Evolutionary conservation across 2,888 invertebrate genomes (phyloP), one percentile per base, ranked within the genome.

Genomic region (Acholoe squamosa): DNA sequence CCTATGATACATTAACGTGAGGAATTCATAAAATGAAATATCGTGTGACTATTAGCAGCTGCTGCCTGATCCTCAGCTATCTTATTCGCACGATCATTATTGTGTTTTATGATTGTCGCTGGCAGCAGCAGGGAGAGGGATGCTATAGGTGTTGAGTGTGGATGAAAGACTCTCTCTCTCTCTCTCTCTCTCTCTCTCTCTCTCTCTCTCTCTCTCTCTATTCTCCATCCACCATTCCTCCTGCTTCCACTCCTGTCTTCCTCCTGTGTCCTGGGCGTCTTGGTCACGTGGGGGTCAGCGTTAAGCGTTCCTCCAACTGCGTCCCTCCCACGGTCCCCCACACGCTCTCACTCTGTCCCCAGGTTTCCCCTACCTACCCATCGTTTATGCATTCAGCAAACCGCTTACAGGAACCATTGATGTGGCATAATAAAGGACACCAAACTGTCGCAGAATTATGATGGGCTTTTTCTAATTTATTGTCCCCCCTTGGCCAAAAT

Each of bases 201-300:
- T 19, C 19, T 7, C 1, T 0, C 19, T 19, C n/a, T 19, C 61
- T n/a, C 61, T n/a, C n/a, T 61, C 14, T 19, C 61, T 61, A 61
- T 61, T 19, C 22, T 19, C 19, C 61, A 3, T n/a, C 5, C 22
- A n/a, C 61, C n/a, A 54, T 19, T n/a, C 43, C 43, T 19, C 61
- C 61, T 61, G 61, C 1, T 0, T 61, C 61, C n/a, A 7, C 61
- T n/a, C 61, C 61, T n/a, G 12, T n/a, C 7, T n/a, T n/a, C 61
- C 61, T n/a, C 61, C 61, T n/a, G n/a, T 61, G 61, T 61, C n/a
- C 61, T n/a, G 61, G 5, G 14, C n/a, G n/a, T n/a, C 19, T 19
- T 61, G 61, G 61, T n/a, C n/a, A 19, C 61, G n/a, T n/a, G 19
- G n/a, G 61, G 61, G 61, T 61, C 61, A 61, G n/a, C n/a, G 61